Evolutionary conservation across 2,888 invertebrate species (phyloP).

Genomic region (Drosophila affinis): DNA sequence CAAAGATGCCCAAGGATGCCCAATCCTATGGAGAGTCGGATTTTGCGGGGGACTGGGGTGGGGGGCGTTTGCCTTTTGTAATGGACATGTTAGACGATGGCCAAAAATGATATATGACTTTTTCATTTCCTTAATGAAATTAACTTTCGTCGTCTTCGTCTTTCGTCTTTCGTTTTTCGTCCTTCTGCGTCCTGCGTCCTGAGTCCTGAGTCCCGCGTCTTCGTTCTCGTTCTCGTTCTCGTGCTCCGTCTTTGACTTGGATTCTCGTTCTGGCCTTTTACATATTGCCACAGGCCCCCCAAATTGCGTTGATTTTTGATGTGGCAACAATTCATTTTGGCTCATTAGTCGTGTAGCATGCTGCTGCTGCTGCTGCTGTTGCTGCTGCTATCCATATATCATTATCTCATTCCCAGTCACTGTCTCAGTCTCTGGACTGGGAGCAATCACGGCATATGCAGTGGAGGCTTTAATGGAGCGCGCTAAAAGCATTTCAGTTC

Average conservation of each 20-base stretch:
- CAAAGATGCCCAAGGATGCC: constrained; percentile 45
- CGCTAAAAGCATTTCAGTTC: constrained; percentile 46
- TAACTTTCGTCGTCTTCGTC: constrained; percentile 62
- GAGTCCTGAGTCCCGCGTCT: neutral
- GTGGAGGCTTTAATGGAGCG: constrained; percentile 48
- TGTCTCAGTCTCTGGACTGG: neutral
- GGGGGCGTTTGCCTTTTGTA: constrained; percentile 61
- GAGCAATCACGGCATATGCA: constrained; percentile 47
- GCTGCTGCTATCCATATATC: constrained; percentile 68
- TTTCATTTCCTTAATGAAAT: constrained; percentile 79
- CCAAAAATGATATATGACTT: constrained; percentile 77
- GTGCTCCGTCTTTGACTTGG: constrained; percentile 14
- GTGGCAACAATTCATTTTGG: constrained; percentile 76
- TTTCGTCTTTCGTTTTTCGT: neutral
- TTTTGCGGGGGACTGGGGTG: constrained; percentile 23
- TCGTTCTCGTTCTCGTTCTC: constrained; percentile 6
- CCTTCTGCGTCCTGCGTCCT: neutral
- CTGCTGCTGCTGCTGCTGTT: constrained; percentile 31
- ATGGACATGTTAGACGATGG: constrained; percentile 77
- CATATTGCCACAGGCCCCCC: constrained; percentile 62
- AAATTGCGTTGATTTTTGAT: constrained; percentile 77
- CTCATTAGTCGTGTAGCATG: constrained; percentile 73
- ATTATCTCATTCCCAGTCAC: constrained; percentile 48
- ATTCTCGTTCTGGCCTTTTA: constrained; percentile 50
- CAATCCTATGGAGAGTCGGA: constrained; percentile 2